phyloP scores from a whole-genome alignment of 2,113 vertebrate genomes.

The Psittacus erithacus region DNA sequence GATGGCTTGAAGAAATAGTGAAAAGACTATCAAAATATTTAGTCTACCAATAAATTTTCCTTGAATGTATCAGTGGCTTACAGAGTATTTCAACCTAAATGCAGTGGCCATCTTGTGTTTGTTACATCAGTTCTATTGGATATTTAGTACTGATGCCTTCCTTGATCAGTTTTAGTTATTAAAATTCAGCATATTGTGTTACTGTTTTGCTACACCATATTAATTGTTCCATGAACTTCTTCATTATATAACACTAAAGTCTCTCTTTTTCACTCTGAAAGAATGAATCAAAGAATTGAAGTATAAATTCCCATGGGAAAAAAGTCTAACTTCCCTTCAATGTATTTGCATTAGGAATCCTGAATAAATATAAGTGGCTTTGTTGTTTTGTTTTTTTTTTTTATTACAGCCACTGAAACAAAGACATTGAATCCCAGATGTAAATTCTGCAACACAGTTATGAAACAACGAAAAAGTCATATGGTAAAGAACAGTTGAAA shows the following conservation, averaged over 20 bases:
- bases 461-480: not conserved
- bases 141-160: constrained; percentile 64
- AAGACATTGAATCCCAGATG: constrained; percentile 36
- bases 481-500: not conserved
- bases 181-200: constrained; percentile 71
- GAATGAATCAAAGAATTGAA: constrained; percentile 35
- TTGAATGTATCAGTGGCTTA: constrained; percentile 66
- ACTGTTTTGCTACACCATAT: constrained; percentile 66
- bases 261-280: constrained; percentile 43
- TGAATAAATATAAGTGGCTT: constrained; percentile 35
- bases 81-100: constrained; percentile 34
- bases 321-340: constrained; percentile 42
- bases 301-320: not conserved
- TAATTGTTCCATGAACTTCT: constrained; percentile 73
- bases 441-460: constrained; percentile 6
- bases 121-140: constrained; percentile 56
- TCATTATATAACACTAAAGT: constrained; percentile 63
- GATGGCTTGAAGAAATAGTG: constrained; percentile 76
- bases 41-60: constrained; percentile 74
- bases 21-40: constrained; percentile 75
- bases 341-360: constrained; percentile 32
- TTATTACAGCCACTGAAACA: constrained; percentile 49
- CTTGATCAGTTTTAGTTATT: constrained; percentile 71
- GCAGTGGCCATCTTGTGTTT: constrained; percentile 72
- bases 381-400: not conserved